phyloP scores from a whole-genome alignment of 2,113 vertebrate species.

The Calidris pugnax region DNA sequence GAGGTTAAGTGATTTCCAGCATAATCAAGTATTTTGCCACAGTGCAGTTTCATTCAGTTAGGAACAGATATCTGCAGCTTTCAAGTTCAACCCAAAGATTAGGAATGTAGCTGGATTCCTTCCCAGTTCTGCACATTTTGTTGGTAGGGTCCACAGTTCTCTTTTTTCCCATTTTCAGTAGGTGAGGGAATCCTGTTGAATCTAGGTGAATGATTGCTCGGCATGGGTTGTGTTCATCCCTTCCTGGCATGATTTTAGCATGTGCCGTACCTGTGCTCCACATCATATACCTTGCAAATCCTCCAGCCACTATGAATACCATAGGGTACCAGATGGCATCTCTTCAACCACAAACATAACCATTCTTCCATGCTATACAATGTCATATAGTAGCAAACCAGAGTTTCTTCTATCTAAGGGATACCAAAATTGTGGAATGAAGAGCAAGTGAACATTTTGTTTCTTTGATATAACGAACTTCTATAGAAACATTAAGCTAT shows the following conservation, averaged over 20 bases:
- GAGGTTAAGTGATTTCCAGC: neutral
- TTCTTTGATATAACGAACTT: neutral
- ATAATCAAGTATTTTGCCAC: neutral
- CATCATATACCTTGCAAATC: neutral
- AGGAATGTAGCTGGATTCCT: fast-evolving
- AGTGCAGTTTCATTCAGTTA: neutral
- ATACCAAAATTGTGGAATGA: neutral
- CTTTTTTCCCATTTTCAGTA: neutral
- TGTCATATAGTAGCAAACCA: neutral
- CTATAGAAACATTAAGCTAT: neutral
- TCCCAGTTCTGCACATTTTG: neutral
- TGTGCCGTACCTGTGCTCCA: fast-evolving
- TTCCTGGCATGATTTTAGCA: neutral
- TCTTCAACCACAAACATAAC: neutral
- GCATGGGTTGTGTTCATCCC: neutral
- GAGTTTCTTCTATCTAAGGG: neutral
- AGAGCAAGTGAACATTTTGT: neutral
- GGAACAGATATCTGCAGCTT: neutral
- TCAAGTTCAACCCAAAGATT: neutral
- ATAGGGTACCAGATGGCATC: neutral
- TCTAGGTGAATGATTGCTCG: neutral
- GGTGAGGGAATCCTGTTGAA: neutral
- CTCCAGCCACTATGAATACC: neutral
- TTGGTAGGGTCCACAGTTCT: neutral
- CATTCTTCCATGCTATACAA: neutral